Base-by-base conservation (phyloP, 2,113 vertebrate genomes). In the Murina feae region DNA sequence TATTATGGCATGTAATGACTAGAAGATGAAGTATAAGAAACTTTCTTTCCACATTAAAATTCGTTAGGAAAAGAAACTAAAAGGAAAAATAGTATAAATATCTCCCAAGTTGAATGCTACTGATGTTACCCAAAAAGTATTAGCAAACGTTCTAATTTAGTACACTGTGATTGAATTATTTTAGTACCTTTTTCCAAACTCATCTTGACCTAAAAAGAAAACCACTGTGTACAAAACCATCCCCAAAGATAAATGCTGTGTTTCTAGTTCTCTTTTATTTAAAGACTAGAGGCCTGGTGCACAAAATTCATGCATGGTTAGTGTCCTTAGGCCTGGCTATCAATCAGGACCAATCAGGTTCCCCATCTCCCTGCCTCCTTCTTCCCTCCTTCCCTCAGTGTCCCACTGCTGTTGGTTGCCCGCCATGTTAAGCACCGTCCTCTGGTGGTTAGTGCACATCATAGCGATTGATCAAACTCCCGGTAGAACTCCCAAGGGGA, bases 41-140 rank as follows among this genome's bases (percentile, higher is more conserved):
- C 90, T 32, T 55, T 65, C 20, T 92, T 86, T 95, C 58, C 35
- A 95, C 13, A 44, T 91, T 65, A 86, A 89, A 94, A 81, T 44
- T 92, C 87, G 74, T 2, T 69, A 80, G 37, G 35, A 95, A 91
- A 96, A 90, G 90, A 23, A 79, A 87, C 2, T 10, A 83, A 86
- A 91, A 65, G 0, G 69, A 63, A 90, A 76, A 89, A 89, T 42
- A 85, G 21, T 12, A 3, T 44, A 86, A 6, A 6, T 76, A 78
- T 55, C 68, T 95, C 75, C 53, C 65, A 93, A 93, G 20, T 87
- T 32, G 42, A 96, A 92, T 0, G 0, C 42, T 95, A 76, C 5
- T 85, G 18, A 74, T 60, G 9, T 42, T 86, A 95, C 58, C 72
- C 53, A 63, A 0, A 0, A 89, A 44, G 7, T 4, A 6, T n/a